Evolutionary conservation across 2,797 vertebrate genomes (phyloP), one percentile per base, ranked within the genome.

Genomic region (Numenius phaeopus): DNA sequence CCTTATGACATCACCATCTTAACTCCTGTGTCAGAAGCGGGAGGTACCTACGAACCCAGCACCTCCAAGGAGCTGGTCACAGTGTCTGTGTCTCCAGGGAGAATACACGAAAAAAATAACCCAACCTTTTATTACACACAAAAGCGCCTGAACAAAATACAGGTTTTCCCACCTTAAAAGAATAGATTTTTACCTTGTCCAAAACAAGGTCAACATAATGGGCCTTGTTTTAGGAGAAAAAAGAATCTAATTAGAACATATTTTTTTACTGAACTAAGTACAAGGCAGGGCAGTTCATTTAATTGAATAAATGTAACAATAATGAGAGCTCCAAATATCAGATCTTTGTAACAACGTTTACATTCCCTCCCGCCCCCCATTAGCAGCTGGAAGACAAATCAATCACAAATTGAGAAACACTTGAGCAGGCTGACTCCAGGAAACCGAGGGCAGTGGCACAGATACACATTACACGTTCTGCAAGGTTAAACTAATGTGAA

Each of bases 401-500:
- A 92, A 91, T 92, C 81, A 59, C 42, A 75, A 84, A 90, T 7
- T 78, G 79, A 92, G 79, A 42, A 82, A 73, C 44, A 30, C 50
- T 58, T 24, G 61, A 85, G 86, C 62, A 80, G 57, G 29, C 75
- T 37, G 65, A 71, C 88, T 91, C 57, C 55, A 54, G 58, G 55
- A 94, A 90, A 71, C 39, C 0, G 6, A 94, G 90, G 77, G 90
- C 94, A 93, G 82, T 12, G 21, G 82, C 65, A 94, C 69, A 91
- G 72, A 83, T 20, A 65, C 80, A 47, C 69, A 2, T 78, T 73
- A 85, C 75, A 96, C 4, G 23, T 82, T 91, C 89, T 87, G 87
- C 94, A 96, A 96, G 94, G 96, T 97, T 90, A 97, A 86, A 89
- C 73, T 95, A 77, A 93, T 20, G 73, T 46, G 81, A 92, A 94